phyloP scores from a whole-genome alignment of 2,113 vertebrate genomes.

The Phylloscopus trochilus region DNA sequence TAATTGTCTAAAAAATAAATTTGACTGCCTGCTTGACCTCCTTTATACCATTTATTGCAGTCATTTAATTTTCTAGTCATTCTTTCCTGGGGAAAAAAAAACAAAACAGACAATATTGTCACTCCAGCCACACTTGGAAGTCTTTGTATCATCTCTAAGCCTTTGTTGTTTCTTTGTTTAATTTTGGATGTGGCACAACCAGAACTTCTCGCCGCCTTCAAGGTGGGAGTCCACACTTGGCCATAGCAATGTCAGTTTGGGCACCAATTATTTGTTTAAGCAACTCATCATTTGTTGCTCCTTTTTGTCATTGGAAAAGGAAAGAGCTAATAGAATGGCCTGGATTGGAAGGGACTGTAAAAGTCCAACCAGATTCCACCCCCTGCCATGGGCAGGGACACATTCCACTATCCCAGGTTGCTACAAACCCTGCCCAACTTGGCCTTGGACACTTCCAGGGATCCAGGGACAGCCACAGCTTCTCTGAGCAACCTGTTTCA shows the following conservation, averaged over 20 bases:
- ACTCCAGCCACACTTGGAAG: neutral
- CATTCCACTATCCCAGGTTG: accelerated
- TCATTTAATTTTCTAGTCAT: slow-evolving; percentile 8
- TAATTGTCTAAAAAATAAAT: slow-evolving; percentile 51
- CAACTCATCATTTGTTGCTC: neutral
- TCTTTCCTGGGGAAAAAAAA: neutral
- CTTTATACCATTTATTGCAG: neutral
- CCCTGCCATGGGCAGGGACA: neutral
- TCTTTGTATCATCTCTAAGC: neutral
- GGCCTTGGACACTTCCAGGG: too few species aligned
- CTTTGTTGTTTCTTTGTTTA: neutral
- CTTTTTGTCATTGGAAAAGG: neutral
- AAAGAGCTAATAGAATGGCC: neutral
- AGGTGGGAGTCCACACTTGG: neutral
- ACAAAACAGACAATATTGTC: neutral
- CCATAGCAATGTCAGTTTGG: neutral
- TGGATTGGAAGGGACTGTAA: neutral
- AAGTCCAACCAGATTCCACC: neutral
- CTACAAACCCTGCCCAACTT: accelerated
- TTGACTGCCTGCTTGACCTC: slow-evolving; percentile 46
- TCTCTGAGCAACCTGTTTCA: too few species aligned
- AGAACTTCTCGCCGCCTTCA: neutral
- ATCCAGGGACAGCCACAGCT: too few species aligned
- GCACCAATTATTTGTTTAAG: neutral
- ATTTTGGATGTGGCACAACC: neutral